Evolutionary conservation across 2,113 vertebrate genomes (phyloP).

Genomic region (Entomyzon cyanotis): DNA sequence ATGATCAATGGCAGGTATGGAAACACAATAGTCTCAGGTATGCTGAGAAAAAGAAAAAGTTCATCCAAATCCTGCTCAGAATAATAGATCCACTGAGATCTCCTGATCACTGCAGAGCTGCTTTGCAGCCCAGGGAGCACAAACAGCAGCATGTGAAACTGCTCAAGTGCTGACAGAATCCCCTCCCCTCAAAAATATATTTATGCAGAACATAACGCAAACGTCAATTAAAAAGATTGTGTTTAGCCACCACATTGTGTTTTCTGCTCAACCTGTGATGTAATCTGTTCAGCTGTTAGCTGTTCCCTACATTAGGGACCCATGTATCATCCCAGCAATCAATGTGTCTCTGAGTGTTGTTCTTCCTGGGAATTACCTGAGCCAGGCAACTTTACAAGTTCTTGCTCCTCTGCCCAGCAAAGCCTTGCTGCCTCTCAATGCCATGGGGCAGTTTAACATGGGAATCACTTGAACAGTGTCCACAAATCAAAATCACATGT

Average conservation of each 20-base stretch:
- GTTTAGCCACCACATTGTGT: constrained; percentile 37
- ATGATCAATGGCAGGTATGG: constrained; percentile 60
- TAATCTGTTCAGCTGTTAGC: constrained; percentile 11
- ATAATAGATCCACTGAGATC: constrained; percentile 44
- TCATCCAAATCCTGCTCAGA: not conserved
- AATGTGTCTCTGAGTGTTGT: not conserved
- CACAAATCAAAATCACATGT: not conserved
- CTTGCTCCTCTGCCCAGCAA: not conserved
- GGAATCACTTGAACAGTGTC: not conserved
- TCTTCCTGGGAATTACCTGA: not conserved
- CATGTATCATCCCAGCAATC: not conserved
- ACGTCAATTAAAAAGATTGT: not conserved
- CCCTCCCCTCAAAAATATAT: constrained; percentile 49
- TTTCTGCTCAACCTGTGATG: constrained; percentile 7
- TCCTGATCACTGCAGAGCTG: not conserved
- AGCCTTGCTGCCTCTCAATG: not conserved
- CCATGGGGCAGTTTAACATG: not conserved
- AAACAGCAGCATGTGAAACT: constrained; percentile 44
- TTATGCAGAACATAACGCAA: constrained; percentile 43
- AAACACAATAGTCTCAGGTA: constrained; percentile 57
- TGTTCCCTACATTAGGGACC: not conserved
- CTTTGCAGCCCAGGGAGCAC: not conserved
- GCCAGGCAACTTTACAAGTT: not conserved
- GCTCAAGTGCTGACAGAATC: constrained; percentile 59
- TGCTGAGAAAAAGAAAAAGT: not conserved